These are phyloP conservation scores for Prinia subflava DNA, from an alignment of 2,113 vertebrate genomes.

Conservation along the genomic window DNA sequence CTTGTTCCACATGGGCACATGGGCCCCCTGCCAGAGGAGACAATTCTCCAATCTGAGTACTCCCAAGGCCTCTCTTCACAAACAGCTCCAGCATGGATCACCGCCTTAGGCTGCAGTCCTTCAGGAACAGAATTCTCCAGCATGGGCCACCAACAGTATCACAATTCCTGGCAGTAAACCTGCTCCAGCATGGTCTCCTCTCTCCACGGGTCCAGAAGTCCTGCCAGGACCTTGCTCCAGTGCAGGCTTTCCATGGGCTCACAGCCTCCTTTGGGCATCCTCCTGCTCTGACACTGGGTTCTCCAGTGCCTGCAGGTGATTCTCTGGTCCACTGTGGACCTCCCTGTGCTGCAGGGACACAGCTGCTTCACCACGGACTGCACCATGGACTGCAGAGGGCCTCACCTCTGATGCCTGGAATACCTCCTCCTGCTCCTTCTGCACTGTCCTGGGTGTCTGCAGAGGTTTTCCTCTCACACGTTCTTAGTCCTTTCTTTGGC, in stretches of 20 bases:
- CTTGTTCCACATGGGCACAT: background rate
- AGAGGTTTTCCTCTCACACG: background rate
- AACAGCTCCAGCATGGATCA: background rate
- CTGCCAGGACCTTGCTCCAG: background rate
- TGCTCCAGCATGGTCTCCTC: background rate
- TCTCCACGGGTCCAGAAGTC: background rate
- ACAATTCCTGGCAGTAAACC: background rate
- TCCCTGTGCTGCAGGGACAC: background rate
- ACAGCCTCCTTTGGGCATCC: background rate
- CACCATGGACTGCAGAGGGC: background rate
- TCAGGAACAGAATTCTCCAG: background rate
- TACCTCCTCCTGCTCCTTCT: background rate
- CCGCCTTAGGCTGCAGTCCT: accelerated
- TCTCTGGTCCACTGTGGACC: background rate
- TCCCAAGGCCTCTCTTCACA: background rate
- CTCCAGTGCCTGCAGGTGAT: background rate
- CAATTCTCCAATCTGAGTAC: background rate
- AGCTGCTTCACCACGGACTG: background rate
- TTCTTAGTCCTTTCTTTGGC: background rate
- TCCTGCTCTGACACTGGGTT: background rate
- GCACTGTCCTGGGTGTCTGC: background rate
- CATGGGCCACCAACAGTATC: accelerated
- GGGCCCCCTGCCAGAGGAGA: background rate
- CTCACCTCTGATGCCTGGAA: background rate
- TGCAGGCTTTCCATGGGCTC: background rate